A percentile compares a stretch with the other conserved stretches of the same genome.
phyloP scores from a whole-genome alignment of 2,797 vertebrate genomes.

The Chaetodon trifasciatus region DNA sequence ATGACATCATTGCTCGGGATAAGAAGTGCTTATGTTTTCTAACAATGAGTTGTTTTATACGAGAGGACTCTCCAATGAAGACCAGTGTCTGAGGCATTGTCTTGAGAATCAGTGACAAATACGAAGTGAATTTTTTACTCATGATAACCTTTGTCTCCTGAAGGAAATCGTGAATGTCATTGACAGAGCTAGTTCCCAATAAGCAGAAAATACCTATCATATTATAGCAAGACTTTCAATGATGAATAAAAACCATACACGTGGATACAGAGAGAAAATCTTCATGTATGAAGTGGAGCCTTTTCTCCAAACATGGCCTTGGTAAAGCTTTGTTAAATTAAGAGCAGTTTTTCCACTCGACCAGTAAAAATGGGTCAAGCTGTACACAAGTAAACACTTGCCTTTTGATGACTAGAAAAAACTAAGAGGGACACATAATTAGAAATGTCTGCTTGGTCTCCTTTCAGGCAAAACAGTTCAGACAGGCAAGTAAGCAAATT shows the following conservation, averaged over 20 bases:
- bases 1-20: conserved; percentile 58
- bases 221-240: not conserved
- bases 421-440: conserved; percentile 23
- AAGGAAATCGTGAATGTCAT: not conserved
- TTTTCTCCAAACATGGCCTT: not conserved
- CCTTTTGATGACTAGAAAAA: conserved; percentile 9
- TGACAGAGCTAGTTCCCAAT: not conserved
- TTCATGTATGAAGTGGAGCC: too few species aligned
- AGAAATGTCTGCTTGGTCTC: conserved; percentile 13
- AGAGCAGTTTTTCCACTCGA: not conserved
- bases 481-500: not conserved
- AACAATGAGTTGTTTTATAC: conserved; percentile 61
- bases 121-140: conserved; percentile 13
- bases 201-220: not conserved
- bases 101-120: conserved; percentile 47
- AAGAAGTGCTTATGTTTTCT: conserved; percentile 13
- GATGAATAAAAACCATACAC: not conserved
- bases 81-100: conserved; percentile 19
- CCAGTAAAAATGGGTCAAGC: conserved; percentile 11
- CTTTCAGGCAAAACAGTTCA: not conserved
- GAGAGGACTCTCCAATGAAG: conserved; percentile 12
- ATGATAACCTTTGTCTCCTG: conserved; percentile 34
- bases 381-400: not conserved
- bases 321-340: not conserved
- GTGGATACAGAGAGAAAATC: not conserved